phyloP scores from a whole-genome alignment of 1,140 invertebrate genomes.

The Halyomorpha halys region DNA sequence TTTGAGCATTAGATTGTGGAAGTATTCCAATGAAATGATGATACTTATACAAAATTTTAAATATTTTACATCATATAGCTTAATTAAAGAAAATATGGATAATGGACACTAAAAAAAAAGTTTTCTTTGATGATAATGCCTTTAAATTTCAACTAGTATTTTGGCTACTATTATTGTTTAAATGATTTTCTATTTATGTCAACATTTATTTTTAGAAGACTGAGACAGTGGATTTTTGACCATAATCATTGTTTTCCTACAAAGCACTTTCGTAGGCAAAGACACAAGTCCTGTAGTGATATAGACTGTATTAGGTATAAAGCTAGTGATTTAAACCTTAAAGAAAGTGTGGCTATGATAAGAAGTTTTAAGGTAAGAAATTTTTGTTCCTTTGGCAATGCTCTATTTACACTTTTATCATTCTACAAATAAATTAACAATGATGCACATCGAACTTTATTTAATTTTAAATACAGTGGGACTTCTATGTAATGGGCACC shows the following conservation, averaged over 20 bases:
- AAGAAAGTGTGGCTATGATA: conserved; percentile 6
- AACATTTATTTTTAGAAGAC: not conserved
- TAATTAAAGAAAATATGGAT: too few relatives aligned
- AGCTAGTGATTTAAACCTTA: not conserved
- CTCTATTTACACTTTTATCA: too few relatives aligned
- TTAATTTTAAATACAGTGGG: too few relatives aligned
- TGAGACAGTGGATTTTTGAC: conserved; percentile 22
- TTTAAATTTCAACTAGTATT: not conserved
- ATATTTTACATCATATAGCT: too few relatives aligned
- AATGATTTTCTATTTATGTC: not conserved
- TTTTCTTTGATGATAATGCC: not conserved
- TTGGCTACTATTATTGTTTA: not conserved
- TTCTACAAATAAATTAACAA: too few relatives aligned
- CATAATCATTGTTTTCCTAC: not conserved
- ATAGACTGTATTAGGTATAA: not conserved
- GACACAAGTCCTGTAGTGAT: conserved; percentile 22
- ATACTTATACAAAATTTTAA: too few relatives aligned
- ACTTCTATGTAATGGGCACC: too few relatives aligned
- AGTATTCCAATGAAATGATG: too few relatives aligned
- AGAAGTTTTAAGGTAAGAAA: conserved; percentile 2
- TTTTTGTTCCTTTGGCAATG: too few relatives aligned
- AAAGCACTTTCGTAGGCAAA: not conserved
- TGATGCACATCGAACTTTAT: too few relatives aligned
- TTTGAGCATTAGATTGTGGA: too few relatives aligned
- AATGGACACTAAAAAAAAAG: too few relatives aligned